Evolutionary conservation across 2,113 vertebrate genomes (phyloP), one percentile per base, ranked within the genome.

Genomic region (Oncorhynchus tshawytscha): DNA sequence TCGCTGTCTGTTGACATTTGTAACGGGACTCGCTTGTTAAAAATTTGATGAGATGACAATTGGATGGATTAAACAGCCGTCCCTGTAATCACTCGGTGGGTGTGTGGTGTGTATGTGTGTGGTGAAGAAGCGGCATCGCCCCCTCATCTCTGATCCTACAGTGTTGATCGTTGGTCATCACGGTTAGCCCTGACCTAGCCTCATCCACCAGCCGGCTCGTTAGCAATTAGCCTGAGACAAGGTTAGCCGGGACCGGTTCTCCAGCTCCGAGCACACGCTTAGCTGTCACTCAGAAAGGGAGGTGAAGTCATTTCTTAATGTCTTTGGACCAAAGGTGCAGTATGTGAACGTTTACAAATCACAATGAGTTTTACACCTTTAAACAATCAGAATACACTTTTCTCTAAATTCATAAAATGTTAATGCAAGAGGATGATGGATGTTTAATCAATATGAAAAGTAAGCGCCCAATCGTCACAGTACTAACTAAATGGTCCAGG

Each of bases 1-100:
- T 85, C 51, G 75, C 12, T 16, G 39, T 16, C 60, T 79, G 81
- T 78, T 59, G 68, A 80, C 73, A 77, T 81, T 85, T 80, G 49
- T 66, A 66, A 77, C 39, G 57, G 79, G 29, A 16, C 60, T 34
- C 27, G 8, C 71, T 24, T 66, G 64, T 62, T 75, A 69, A 84
- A 70, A 76, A 81, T 80, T 18, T 34, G 2, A 68, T n/a, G 67
- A 39, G 67, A 68, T 68, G 67, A 68, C 31, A 68, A 67, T 39
- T 68, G 67, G 31, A 59, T 45, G 31, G 67, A 68, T 68, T 39
- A 68, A 68, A 68, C 29, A 68, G 31, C 25, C 65, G 0, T 31
- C 15, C 25, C 45, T 54, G 22, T 87, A 80, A 84, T 80, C 67
- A 73, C 49, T 70, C 45, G 24, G 18, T 48, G 72, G 68, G 12